Base-by-base conservation (phyloP, 2,888 invertebrate genomes). In the Marasmarcha lunaedactyla region DNA sequence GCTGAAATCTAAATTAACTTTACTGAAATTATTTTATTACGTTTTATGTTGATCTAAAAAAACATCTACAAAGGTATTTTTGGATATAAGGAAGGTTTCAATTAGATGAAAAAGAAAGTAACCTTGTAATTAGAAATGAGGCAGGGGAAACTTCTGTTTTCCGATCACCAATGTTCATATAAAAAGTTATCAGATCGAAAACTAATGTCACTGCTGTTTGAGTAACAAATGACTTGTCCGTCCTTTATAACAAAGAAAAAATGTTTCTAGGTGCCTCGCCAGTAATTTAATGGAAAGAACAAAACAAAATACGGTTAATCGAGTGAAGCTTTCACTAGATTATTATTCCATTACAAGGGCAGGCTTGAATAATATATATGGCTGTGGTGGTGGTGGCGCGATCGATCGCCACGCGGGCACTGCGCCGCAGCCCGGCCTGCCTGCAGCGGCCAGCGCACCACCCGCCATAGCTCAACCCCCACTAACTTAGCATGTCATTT, bases 321-420 rank as follows among this genome's bases (percentile, higher is more conserved):
- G 61, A 64, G 57, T 56, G 59, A 61, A 62, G 60, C 69, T 64
- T 65, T 64, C 56, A 57, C 59, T 65, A 63, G 61, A 70, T 74
- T 71, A 63, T 65, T 52, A 60, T 64, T 63, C 63, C 57, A 67
- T 70, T 66, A 62, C 54, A 55, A 57, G 60, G 61, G 59, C 66
- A 59, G 48, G 46, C 47, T 55, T 72, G 59, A 72, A 71, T 72
- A 63, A 69, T 63, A 62, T 57, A 69, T 64, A 56, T 34, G 51
- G 48, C 45, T 51, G 54, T 48, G 57, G 58, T 65, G 57, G 56
- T 57, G 58, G 59, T 48, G 37, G 39, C 35, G 37, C 15, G 38
- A 34, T 30, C 33, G 20, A 27, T 27, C 13, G 13, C 12, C 14
- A 13, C 3, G 34, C 4, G 13, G 13, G 2, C 34, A 14, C 12